Conservation (phyloP, 2,113 vertebrate species). For the Conger conger region DNA sequence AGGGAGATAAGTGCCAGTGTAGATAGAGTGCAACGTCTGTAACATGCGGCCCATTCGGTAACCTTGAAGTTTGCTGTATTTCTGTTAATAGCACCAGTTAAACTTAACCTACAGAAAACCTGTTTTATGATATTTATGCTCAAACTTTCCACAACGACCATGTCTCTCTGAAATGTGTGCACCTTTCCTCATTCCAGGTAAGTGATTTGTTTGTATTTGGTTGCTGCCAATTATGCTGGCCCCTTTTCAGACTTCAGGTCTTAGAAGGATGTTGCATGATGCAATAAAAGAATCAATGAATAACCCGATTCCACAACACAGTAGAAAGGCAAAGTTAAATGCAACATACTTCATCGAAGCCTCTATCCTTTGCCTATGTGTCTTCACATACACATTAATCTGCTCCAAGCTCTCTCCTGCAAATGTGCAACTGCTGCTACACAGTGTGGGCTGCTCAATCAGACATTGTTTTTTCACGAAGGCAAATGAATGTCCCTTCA, state of each 20-base stretch:
- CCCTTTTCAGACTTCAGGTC: neutral
- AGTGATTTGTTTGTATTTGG: no score
- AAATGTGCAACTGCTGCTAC: neutral
- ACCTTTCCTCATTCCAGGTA: no score
- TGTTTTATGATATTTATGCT: no score
- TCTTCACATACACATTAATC: neutral
- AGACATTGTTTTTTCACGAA: neutral
- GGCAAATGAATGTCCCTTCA: neutral
- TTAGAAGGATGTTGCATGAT: neutral
- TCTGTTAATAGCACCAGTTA: no score
- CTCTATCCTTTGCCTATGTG: neutral
- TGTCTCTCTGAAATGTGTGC: no score
- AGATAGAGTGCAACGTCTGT: no score
- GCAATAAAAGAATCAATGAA: neutral
- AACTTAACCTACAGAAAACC: no score
- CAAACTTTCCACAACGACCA: no score
- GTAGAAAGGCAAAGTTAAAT: neutral
- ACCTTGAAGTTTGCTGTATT: no score
- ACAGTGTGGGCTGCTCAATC: neutral
- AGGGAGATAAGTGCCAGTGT: no score
- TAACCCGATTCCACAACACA: neutral
- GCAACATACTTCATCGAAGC: neutral
- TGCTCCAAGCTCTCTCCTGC: neutral
- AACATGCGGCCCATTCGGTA: no score
- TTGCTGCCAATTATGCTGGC: neutral